A percentile compares a stretch with the other conserved stretches of the same genome.
Evolutionary conservation across 2,113 vertebrate species (phyloP).

Genomic region (Xenopus borealis): DNA sequence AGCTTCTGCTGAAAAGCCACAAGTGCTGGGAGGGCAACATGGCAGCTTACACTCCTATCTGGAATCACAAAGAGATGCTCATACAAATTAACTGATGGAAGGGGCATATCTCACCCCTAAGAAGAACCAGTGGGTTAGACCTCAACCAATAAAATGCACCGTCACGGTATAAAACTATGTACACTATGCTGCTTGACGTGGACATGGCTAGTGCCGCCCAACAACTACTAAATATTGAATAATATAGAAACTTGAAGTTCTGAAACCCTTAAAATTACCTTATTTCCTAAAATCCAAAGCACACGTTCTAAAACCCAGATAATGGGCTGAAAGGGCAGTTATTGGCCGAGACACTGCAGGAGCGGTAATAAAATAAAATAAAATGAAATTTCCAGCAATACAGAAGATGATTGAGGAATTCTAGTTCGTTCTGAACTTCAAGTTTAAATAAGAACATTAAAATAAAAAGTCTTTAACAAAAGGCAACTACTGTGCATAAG

Average conservation of each 20-base stretch:
- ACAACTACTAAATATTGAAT: not conserved
- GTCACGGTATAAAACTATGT: not conserved
- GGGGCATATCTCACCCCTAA: too few relatives aligned
- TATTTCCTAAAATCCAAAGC: slow-evolving; percentile 16
- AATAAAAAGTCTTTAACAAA: slow-evolving; percentile 7
- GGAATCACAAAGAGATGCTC: too few relatives aligned
- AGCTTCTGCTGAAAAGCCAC: too few relatives aligned
- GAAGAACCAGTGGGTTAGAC: too few relatives aligned
- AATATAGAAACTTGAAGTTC: not conserved
- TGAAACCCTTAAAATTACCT: not conserved
- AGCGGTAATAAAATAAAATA: too few relatives aligned
- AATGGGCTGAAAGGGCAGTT: not conserved
- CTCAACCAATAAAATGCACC: not conserved
- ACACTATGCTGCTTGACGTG: not conserved
- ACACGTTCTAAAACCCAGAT: not conserved
- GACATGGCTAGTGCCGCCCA: not conserved
- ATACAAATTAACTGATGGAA: too few relatives aligned
- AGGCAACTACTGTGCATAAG: not conserved
- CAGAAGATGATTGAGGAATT: not conserved
- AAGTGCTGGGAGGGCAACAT: too few relatives aligned
- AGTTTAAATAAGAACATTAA: slow-evolving; percentile 21
- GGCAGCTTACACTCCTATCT: too few relatives aligned
- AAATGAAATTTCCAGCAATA: too few relatives aligned
- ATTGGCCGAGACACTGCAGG: not conserved
- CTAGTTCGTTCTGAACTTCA: not conserved